A percentile compares a stretch with the other conserved stretches of the same genome.
These are phyloP conservation scores for Cephus pulcher DNA, from an alignment of 2,888 invertebrate genomes.

Conservation along the genomic window DNA sequence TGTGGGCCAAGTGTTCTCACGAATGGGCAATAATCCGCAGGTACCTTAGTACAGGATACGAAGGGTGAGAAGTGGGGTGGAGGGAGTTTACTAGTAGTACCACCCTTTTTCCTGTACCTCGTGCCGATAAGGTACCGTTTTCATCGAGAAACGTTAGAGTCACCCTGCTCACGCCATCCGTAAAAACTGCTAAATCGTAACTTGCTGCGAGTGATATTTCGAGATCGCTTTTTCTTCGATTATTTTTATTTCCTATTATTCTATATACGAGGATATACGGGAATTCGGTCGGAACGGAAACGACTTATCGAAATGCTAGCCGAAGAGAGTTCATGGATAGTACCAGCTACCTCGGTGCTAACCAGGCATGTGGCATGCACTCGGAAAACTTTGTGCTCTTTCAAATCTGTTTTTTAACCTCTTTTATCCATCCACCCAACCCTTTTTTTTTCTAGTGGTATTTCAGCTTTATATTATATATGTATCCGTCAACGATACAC, in stretches of 20 bases:
- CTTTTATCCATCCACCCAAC: background rate
- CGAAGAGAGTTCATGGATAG: too few species aligned
- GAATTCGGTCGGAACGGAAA: background rate
- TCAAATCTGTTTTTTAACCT: background rate
- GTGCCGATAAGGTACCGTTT: background rate
- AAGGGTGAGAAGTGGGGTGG: background rate
- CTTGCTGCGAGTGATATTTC: background rate
- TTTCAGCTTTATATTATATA: background rate
- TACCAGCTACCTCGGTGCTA: background rate
- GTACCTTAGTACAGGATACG: background rate
- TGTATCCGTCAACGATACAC: background rate
- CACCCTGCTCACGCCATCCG: background rate
- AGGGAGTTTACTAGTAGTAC: background rate
- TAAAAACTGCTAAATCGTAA: background rate
- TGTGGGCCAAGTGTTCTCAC: conserved; percentile 26
- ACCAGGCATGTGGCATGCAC: background rate
- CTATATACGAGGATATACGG: background rate
- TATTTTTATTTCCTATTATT: background rate
- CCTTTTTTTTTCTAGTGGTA: background rate
- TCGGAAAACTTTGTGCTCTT: background rate
- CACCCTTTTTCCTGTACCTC: background rate
- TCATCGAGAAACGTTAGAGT: background rate
- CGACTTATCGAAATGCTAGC: background rate
- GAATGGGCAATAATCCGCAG: conserved; percentile 20
- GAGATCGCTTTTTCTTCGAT: background rate